Base-by-base conservation (phyloP, 30 jellyfish, hydroid and myxozoan genomes). In the Mastigias papua region DNA sequence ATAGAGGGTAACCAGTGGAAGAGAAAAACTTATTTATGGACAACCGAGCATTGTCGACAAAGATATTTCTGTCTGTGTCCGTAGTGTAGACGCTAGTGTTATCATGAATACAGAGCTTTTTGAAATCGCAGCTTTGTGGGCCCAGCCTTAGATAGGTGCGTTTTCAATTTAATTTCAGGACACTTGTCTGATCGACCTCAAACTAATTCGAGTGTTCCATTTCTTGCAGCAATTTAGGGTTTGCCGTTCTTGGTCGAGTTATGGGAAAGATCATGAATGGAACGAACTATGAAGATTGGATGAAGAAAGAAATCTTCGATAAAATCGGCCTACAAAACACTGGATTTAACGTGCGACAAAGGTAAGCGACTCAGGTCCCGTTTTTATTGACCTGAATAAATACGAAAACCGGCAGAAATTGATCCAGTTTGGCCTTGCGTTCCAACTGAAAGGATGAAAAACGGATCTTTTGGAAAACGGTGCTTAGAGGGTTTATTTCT, bases 241-340 rank as follows among this genome's bases (percentile, higher is more conserved):
- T 66, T 61, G 96, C 93, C 0, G 64, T 95, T 64, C 97, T 95
- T 7, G 99, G 99, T 28, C 90, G 95, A 16, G 82, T 76, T 2
- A 37, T 95, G 82, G 98, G 66, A 69, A 82, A 64, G 17, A 34
- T 72, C 17, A 6, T 87, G 48, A 86, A 86, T 54, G 72, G 65
- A 34, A 78, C 90, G 0, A 73, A 48, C 7, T 88, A 75, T 42
- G 96, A 88, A 69, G 67, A 61, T 20, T 84, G 97, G 98, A 46
- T 93, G 34, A 34, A 73, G 23, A 65, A 23, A 20, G 73, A 82
- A 35, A 84, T 93, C 23, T 33, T 93, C 2, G 86, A 70, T 32
- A 95, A 97, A 30, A 89, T 93, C 61, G 90, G 71, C 20, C 76
- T 93, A 96, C 64, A 27, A 11, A 79, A 85, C 33, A 69, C 98